Base-by-base conservation (phyloP, 2,797 vertebrate species). In the Tangara arthus region DNA sequence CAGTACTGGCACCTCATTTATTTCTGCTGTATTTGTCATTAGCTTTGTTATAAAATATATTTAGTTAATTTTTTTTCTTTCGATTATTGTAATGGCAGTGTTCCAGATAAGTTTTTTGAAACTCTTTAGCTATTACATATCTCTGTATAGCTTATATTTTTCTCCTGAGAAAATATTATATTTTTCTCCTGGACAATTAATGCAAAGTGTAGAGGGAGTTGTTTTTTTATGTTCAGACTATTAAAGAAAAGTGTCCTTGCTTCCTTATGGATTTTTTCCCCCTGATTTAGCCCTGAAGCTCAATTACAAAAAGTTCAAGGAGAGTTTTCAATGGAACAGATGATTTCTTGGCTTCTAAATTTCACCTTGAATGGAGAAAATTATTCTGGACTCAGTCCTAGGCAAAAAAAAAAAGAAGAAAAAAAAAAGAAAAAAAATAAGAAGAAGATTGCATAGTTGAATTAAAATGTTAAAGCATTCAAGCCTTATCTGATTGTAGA, bases 281-380 rank as follows among this genome's bases (percentile, higher is more conserved):
- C 15, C 35, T 75, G 18, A 87, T 90, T 88, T 79, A 82, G 73
- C 42, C 39, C 23, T 79, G 10, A 61, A 86, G 53, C 64, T 66
- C 42, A 76, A 6, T 83, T 71, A 11, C 6, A 63, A 76, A 49
- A 39, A 56, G 72, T 83, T 96, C 69, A 96, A 95, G 82, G 77
- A 81, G 47, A 53, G n/a, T 91, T 87, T 93, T 63, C 20, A 75
- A 46, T 42, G 42, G 66, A 94, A 71, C 55, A 71, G 49, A 72
- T 70, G 55, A 81, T 47, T 89, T 85, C 15, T 89, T 93, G 69
- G 57, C 65, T 91, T 90, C 37, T 90, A 55, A 86, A 69, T 60
- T 90, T 81, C 55, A 72, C 77, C 69, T 90, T 81, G 12, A 93
- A 34, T 46, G 13, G n/a, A 90, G 55, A 90, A 94, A 90, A 83